Conservation (phyloP, 1,140 invertebrate genomes). For the Lordiphosa mommai region DNA sequence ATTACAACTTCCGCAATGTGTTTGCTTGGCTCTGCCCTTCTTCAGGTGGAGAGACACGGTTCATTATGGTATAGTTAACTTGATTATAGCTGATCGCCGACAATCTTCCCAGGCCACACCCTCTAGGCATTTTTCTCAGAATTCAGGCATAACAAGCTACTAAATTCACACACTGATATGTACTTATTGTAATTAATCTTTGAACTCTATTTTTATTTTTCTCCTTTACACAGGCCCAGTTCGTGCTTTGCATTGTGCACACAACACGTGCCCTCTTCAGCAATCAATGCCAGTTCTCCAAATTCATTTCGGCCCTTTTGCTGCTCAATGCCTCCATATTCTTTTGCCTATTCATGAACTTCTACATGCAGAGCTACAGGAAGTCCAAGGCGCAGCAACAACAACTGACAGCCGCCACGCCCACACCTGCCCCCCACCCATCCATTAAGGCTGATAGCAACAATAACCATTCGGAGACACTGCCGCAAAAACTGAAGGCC, state of each 20-base stretch:
- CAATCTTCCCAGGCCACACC: neutral
- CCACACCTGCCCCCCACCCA: constrained; percentile 1
- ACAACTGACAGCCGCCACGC: constrained; percentile 9
- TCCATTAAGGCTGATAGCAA: constrained; percentile 31
- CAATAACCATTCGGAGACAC: constrained; percentile 32
- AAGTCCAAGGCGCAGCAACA: constrained; percentile 66
- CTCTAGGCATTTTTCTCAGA: constrained; percentile 22
- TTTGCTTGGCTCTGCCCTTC: constrained; percentile 26
- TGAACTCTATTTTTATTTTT: constrained; percentile 19
- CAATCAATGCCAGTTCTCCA: constrained; percentile 87
- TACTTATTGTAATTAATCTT: constrained; percentile 1
- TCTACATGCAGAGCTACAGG: constrained; percentile 92
- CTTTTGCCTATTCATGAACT: constrained; percentile 94
- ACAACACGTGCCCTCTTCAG: constrained; percentile 86
- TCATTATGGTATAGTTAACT: too few relatives aligned
- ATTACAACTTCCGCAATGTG: constrained; percentile 48
- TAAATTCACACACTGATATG: constrained; percentile 10
- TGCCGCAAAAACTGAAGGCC: constrained; percentile 54
- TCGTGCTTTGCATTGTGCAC: constrained; percentile 88
- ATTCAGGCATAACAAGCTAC: constrained; percentile 18
- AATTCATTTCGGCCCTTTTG: constrained; percentile 87
- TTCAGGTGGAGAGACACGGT: constrained; percentile 7
- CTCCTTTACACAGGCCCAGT: constrained; percentile 85
- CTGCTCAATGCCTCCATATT: constrained; percentile 94
- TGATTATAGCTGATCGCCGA: too few relatives aligned